A percentile compares a stretch with the other conserved stretches of the same genome.
These are phyloP conservation scores for Hoplostethus mediterraneus DNA, from an alignment of 2,797 vertebrate genomes.

Conservation along the genomic window DNA sequence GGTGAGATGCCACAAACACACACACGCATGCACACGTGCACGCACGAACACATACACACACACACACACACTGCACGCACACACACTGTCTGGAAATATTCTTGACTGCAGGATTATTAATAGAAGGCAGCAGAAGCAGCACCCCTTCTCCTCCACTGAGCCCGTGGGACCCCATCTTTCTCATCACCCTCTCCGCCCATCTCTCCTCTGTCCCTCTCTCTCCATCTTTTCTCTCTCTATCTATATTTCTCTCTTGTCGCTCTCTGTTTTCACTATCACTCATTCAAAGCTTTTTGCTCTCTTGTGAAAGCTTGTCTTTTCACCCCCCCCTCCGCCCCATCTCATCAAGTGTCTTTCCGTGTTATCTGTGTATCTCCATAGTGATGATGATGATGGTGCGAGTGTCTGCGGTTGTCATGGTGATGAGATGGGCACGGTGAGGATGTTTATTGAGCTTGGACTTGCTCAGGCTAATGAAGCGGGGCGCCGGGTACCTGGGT, in stretches of 20 bases:
- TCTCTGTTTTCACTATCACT: background rate
- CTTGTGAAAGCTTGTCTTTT: slow-evolving; percentile 11
- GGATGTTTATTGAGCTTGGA: slow-evolving; percentile 70
- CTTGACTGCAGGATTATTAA: slow-evolving; percentile 84
- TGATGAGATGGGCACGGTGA: slow-evolving; percentile 37
- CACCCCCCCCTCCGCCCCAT: background rate
- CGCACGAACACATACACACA: slow-evolving; percentile 10
- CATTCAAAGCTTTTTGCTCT: background rate
- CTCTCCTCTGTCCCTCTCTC: slow-evolving; percentile 1
- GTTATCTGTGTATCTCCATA: slow-evolving; percentile 54
- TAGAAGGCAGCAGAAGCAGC: slow-evolving; percentile 77
- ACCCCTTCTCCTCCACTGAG: slow-evolving; percentile 59
- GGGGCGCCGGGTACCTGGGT: slow-evolving; percentile 47
- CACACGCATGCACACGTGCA: slow-evolving; percentile 3
- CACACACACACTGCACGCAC: background rate
- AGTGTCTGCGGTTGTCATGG: slow-evolving; percentile 68
- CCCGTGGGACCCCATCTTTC: slow-evolving; percentile 65
- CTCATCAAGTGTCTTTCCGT: slow-evolving; percentile 52
- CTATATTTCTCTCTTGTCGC: background rate
- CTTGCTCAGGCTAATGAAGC: slow-evolving; percentile 62
- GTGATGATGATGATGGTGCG: slow-evolving; percentile 51
- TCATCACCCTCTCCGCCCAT: slow-evolving; percentile 48
- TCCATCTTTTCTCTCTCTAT: background rate
- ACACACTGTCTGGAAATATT: slow-evolving; percentile 65
- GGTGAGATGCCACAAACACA: slow-evolving; percentile 51